phyloP scores from a whole-genome alignment of 2,797 vertebrate genomes.

The Tragelaphus oryx region DNA sequence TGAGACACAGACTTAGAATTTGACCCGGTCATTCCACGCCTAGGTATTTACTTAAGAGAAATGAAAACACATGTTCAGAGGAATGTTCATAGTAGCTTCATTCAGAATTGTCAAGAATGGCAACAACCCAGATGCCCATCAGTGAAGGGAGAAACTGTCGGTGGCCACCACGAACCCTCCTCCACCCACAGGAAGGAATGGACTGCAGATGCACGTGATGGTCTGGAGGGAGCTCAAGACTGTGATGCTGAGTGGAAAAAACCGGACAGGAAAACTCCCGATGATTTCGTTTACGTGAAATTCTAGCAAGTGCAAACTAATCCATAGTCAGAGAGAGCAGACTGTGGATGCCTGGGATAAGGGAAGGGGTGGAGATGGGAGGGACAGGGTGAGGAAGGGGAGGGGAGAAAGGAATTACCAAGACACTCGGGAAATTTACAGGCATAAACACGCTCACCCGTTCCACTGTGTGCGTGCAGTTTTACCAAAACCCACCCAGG shows the following conservation, averaged over 20 bases:
- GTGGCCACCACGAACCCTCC: neutral
- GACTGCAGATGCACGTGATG: fast-evolving
- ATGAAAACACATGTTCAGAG: neutral
- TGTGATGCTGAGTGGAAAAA: neutral
- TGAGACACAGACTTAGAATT: too few species aligned
- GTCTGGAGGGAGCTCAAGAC: neutral
- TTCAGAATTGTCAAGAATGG: neutral
- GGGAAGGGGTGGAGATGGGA: neutral
- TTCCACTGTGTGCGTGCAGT: neutral
- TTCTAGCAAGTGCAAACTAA: neutral
- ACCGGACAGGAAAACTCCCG: too few species aligned
- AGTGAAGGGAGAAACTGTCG: neutral
- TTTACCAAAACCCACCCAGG: too few species aligned
- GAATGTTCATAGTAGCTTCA: neutral
- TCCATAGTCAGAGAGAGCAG: neutral
- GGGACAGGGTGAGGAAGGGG: too few species aligned
- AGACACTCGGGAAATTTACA: neutral
- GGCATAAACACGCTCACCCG: too few species aligned
- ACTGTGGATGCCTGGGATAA: neutral
- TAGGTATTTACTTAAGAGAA: neutral
- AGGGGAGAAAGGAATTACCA: too few species aligned
- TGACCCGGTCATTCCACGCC: neutral
- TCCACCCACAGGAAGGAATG: neutral
- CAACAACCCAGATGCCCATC: too few species aligned
- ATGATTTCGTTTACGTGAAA: neutral